These are phyloP conservation scores for Azorinus chamasolen DNA, from an alignment of 2,888 invertebrate genomes.

Conservation along the genomic window DNA sequence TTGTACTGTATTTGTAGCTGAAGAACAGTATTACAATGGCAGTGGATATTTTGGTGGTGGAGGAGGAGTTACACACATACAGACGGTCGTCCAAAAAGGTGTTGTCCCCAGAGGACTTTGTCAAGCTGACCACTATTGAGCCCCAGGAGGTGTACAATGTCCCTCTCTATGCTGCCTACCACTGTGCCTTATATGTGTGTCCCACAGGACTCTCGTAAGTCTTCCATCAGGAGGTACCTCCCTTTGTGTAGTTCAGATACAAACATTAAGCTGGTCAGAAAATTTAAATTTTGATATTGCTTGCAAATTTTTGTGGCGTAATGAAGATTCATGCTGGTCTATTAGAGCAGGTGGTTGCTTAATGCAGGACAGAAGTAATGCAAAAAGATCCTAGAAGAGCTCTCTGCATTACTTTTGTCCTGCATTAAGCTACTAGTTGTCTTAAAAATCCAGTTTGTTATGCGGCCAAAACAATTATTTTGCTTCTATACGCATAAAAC, in stretches of 20 bases:
- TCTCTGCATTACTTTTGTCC: no score
- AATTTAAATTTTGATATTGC: no score
- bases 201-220: constrained; percentile 91
- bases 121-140: constrained; percentile 91
- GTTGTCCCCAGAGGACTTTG: constrained; percentile 89
- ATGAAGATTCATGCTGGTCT: no score
- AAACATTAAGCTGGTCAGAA: neutral
- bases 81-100: constrained; percentile 53
- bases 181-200: constrained; percentile 91
- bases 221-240: neutral
- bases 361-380: no score
- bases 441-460: no score
- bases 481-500: no score
- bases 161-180: constrained; percentile 93
- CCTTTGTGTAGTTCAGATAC: neutral
- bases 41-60: constrained; percentile 91
- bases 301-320: no score
- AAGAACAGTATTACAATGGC: constrained; percentile 92
- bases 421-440: no score
- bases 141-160: constrained; percentile 92
- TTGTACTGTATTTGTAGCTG: no score
- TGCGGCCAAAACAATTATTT: no score
- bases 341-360: no score
- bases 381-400: no score
- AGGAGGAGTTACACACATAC: constrained; percentile 89